Evolutionary conservation across 2,113 vertebrate species (phyloP).

Genomic region (Indri indri): DNA sequence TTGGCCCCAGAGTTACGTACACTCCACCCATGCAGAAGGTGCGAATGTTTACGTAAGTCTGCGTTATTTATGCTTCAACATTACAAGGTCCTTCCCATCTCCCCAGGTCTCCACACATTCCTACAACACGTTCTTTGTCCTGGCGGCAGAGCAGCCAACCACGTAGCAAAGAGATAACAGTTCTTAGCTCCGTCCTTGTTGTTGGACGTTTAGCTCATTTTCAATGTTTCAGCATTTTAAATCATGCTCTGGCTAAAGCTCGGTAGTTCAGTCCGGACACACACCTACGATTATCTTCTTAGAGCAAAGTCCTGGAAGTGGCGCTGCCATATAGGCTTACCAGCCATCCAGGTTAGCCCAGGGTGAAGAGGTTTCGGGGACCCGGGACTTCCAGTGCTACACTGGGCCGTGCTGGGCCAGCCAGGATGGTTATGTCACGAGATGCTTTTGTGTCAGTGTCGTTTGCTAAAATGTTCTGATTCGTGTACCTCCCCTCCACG

Average conservation of each 20-base stretch:
- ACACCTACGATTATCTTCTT: not conserved
- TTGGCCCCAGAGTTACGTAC: not conserved
- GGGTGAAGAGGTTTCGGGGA: not conserved
- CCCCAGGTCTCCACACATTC: not conserved
- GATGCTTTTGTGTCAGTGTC: not conserved
- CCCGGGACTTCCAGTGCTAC: not conserved
- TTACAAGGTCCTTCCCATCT: too few species aligned
- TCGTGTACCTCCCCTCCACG: too few species aligned
- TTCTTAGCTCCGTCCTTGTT: not conserved
- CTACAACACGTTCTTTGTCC: not conserved
- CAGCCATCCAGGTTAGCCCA: not conserved
- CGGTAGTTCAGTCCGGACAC: not conserved
- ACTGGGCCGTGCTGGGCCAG: not conserved
- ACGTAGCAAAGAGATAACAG: not conserved
- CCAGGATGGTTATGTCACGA: not conserved
- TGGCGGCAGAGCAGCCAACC: not conserved
- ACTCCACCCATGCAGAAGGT: not conserved
- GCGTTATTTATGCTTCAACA: not conserved
- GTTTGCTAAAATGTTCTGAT: not conserved
- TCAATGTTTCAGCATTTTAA: not conserved
- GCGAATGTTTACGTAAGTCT: not conserved
- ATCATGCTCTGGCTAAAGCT: not conserved
- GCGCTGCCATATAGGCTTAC: rapidly evolving
- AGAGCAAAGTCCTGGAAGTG: not conserved
- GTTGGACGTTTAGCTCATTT: not conserved